Percentiles rank a stretch among this genome's conserved stretches.
Evolutionary conservation across 2,888 invertebrate genomes (phyloP).

Genomic region (Celastrina argiolus): DNA sequence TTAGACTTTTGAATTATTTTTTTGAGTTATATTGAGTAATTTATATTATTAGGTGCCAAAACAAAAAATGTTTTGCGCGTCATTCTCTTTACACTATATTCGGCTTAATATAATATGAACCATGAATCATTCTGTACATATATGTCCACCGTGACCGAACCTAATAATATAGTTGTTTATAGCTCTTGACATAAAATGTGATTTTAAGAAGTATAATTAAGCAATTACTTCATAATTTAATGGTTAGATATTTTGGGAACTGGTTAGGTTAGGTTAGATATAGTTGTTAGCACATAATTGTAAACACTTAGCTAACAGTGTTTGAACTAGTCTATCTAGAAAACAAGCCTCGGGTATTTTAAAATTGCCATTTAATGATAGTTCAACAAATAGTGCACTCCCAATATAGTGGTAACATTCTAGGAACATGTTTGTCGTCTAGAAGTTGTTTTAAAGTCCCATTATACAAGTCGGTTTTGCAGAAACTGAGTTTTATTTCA

Average conservation of each 20-base stretch:
- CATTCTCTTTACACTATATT: too few species aligned
- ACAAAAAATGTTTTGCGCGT: too few species aligned
- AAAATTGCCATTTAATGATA: conserved; percentile 34
- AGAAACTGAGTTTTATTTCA: neutral
- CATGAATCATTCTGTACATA: too few species aligned
- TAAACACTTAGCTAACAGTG: neutral
- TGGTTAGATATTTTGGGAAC: neutral
- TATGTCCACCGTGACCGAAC: too few species aligned
- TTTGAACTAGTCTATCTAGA: neutral
- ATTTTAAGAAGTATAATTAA: neutral
- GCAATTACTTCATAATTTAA: neutral
- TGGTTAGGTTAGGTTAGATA: neutral
- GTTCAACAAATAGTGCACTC: conserved; percentile 33
- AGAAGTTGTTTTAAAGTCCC: conserved; percentile 15
- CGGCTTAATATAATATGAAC: too few species aligned
- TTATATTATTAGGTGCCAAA: too few species aligned
- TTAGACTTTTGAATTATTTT: too few species aligned
- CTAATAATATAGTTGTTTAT: too few species aligned
- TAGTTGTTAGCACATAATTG: neutral
- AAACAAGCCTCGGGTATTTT: conserved; percentile 25
- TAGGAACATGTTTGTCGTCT: conserved; percentile 34
- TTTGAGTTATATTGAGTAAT: too few species aligned
- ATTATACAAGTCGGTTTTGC: neutral
- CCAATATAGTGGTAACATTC: conserved; percentile 45
- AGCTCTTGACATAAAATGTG: too few species aligned